These are phyloP conservation scores for Syrrhaptes paradoxus DNA, from an alignment of 2,113 vertebrate species.

Conservation along the genomic window DNA sequence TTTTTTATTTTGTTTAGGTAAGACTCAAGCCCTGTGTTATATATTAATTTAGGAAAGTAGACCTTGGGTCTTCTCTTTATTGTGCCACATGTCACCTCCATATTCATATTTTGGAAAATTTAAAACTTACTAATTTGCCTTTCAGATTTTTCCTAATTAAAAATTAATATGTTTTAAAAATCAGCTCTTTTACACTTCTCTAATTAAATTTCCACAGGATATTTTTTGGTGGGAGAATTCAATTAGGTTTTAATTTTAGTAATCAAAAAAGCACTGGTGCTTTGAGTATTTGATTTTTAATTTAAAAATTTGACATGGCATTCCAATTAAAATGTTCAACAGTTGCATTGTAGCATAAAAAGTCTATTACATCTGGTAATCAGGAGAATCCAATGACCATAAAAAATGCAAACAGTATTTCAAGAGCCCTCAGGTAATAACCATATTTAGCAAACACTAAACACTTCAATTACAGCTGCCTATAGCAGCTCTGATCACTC, in stretches of 20 bases:
- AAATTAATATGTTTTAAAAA: conserved; percentile 74
- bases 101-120: conserved; percentile 48
- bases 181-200: conserved; percentile 65
- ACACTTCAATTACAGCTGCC: conserved; percentile 54
- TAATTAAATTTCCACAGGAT: conserved; percentile 81
- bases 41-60: background rate
- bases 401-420: conserved; percentile 67
- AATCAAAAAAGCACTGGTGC: conserved; percentile 75
- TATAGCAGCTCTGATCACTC: conserved; percentile 33
- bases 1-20: background rate
- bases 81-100: conserved; percentile 9
- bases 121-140: conserved; percentile 71
- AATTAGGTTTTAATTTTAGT: conserved; percentile 81
- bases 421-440: conserved; percentile 67
- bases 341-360: conserved; percentile 65
- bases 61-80: background rate
- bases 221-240: conserved; percentile 78
- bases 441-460: conserved; percentile 64
- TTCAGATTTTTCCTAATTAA: conserved; percentile 75
- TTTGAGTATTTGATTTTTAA: conserved; percentile 79
- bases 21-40: background rate
- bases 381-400: conserved; percentile 37
- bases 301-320: conserved; percentile 74
- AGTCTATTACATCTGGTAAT: conserved; percentile 39
- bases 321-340: conserved; percentile 70